These are phyloP conservation scores for Chinchilla lanigera DNA, from an alignment of 2,113 vertebrate genomes.

Conservation along the genomic window DNA sequence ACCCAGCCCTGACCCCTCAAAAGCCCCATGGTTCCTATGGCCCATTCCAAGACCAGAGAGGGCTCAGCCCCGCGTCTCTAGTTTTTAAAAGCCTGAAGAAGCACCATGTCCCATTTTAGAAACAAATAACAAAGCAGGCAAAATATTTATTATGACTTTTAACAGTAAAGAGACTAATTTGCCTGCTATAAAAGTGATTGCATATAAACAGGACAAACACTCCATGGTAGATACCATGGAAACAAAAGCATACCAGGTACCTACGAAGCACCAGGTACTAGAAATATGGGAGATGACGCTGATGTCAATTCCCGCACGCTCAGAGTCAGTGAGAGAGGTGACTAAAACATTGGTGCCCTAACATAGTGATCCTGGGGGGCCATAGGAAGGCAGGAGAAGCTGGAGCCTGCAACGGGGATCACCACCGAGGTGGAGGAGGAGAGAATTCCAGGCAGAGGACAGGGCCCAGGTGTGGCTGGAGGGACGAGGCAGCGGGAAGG, in stretches of 20 bases:
- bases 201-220: background rate
- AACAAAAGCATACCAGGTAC: background rate
- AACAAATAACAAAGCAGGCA: background rate
- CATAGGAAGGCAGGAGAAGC: background rate
- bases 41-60: background rate
- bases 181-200: background rate
- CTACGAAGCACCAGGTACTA: background rate
- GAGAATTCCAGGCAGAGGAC: background rate
- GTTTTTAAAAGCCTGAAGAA: background rate
- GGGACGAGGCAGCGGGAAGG: background rate
- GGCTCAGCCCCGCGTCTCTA: background rate
- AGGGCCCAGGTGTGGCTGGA: background rate
- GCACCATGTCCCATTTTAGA: background rate
- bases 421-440: background rate
- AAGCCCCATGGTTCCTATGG: background rate
- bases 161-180: background rate
- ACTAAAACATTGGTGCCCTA: background rate
- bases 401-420: accelerated
- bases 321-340: background rate
- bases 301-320: background rate
- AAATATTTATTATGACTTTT: background rate
- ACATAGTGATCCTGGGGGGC: background rate
- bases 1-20: background rate
- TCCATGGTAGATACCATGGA: background rate
- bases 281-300: background rate